Base-by-base conservation (phyloP, 1,140 invertebrate species). In the Diabrotica virgifera region DNA sequence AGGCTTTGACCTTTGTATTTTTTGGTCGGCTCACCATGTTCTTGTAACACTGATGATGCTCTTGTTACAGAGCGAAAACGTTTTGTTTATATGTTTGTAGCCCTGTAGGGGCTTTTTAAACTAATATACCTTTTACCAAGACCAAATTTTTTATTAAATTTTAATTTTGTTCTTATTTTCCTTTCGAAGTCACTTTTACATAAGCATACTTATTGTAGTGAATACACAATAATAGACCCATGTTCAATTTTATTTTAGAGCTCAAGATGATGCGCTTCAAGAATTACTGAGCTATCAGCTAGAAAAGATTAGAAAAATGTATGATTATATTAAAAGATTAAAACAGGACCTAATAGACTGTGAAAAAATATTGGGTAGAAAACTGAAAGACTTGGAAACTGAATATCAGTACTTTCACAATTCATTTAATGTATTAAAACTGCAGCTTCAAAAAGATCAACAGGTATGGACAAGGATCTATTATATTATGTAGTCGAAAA, bases 341-440 rank as follows among this genome's bases (percentile, higher is more conserved):
- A 69, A 66, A 51, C 52, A 70, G 40, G 69, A 70, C 6, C 58
- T 69, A 37, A 46, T 13, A 5, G 71, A 72, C 54, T 57, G 66
- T 12, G 53, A 65, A 12, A 67, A 68, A 46, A 60, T 60, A 11
- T 52, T 67, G 7, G 71, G 68, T n/a, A 64, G 60, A 11, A 60
- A 57, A 54, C 12, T 69, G 7, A 58, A 38, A 36, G 67, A 72
- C 37, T 51, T 71, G 6, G 51, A 65, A 62, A 62, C 52, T 6
- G 70, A 75, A 57, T 63, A 67, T 14, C 62, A 74, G 5, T 76
- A 67, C 24, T 75, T 74, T 40, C 55, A 66, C 5, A 38, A 62
- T 3, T 62, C 62, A 51, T 75, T 74, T 51, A 60, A 64, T 13
- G 59, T 58, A 0, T 53, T 76, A 9, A 76, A 74, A 62, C 58